A percentile compares a stretch with the other conserved stretches of the same genome.
Evolutionary conservation across 2,113 vertebrate species (phyloP).

Genomic region (Crotalus helleri): DNA sequence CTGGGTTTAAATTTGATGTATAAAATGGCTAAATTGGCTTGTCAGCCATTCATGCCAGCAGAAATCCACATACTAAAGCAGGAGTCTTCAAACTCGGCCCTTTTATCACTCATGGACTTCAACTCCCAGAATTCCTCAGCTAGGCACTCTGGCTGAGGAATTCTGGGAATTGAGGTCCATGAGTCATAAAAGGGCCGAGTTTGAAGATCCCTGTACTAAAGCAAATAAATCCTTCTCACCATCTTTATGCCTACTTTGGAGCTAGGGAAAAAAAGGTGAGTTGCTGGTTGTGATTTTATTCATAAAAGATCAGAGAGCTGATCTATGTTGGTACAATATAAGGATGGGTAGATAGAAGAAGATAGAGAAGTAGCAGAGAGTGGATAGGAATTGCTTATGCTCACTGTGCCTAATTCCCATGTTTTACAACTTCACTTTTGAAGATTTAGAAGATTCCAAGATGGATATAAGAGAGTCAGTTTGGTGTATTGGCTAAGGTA

Average conservation of each 20-base stretch:
- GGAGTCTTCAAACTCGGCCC: no score
- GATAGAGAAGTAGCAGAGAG: background rate
- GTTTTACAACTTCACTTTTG: background rate
- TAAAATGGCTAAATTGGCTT: background rate
- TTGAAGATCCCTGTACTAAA: no score
- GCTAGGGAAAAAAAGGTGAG: background rate
- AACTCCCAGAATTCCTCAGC: no score
- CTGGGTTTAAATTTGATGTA: background rate
- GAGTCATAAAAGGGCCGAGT: no score
- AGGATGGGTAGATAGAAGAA: background rate
- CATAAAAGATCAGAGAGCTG: background rate
- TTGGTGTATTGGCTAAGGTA: no score
- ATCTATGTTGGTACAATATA: background rate
- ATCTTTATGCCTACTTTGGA: background rate
- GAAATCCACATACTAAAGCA: background rate
- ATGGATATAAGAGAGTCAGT: no score
- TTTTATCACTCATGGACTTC: no score
- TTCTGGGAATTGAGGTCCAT: no score
- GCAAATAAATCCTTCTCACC: background rate
- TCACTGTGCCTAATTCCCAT: background rate
- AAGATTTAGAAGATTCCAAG: background rate
- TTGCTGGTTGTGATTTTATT: background rate
- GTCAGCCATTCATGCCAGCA: background rate
- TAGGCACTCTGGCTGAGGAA: no score
- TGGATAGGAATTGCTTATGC: background rate